These are phyloP conservation scores for Eumerus sabulonum DNA, from an alignment of 2,888 invertebrate genomes.

Conservation along the genomic window DNA sequence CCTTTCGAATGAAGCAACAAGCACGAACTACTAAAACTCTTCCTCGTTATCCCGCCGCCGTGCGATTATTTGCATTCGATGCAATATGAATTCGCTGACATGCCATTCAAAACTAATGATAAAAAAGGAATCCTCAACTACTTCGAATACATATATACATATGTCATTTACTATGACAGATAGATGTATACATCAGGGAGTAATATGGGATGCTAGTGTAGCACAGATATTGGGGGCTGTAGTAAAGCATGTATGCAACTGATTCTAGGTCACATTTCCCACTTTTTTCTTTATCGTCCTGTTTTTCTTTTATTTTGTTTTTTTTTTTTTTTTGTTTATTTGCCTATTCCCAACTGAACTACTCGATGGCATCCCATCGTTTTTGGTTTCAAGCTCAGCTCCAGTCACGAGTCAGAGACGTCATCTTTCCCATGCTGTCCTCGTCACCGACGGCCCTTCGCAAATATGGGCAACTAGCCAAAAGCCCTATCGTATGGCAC, in stretches of 20 bases:
- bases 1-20: constrained; percentile 50
- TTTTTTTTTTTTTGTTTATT: constrained; percentile 12
- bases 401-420: too few relatives aligned
- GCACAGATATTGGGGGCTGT: too few relatives aligned
- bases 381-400: too few relatives aligned
- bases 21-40: constrained; percentile 1
- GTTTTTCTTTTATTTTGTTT: constrained; percentile 19
- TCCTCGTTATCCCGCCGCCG: too few relatives aligned
- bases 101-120: constrained; percentile 31
- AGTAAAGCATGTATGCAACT: constrained; percentile 28
- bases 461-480: constrained; percentile 64
- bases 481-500: constrained; percentile 53
- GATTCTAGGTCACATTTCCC: constrained; percentile 66
- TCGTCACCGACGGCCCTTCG: constrained; percentile 32
- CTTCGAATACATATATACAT: too few relatives aligned
- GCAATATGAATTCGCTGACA: too few relatives aligned
- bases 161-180: constrained; percentile 23
- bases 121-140: constrained; percentile 50
- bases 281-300: constrained; percentile 47
- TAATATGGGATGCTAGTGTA: background rate
- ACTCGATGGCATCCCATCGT: constrained; percentile 51
- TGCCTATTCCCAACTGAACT: constrained; percentile 3
- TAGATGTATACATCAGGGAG: constrained; percentile 42
- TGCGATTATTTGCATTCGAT: too few relatives aligned
- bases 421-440: background rate